These are phyloP conservation scores for Troilus luridus DNA, from an alignment of 2,888 invertebrate species.

Conservation along the genomic window DNA sequence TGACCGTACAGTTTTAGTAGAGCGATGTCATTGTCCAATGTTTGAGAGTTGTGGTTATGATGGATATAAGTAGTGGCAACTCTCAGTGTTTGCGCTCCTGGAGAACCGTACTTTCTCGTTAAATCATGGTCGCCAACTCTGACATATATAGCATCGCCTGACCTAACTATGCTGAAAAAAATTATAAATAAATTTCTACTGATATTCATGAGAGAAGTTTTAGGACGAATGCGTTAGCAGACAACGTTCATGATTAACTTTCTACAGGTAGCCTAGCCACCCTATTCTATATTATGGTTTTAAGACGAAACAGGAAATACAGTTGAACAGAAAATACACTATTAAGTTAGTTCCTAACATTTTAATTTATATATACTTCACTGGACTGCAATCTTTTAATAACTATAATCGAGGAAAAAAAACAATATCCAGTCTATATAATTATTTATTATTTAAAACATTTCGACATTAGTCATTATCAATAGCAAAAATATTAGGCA, in stretches of 20 bases:
- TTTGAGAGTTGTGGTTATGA: slow-evolving; percentile 95
- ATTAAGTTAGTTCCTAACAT: no score
- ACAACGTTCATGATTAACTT: neutral
- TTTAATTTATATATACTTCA: no score
- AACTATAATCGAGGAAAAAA: no score
- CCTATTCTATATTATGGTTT: neutral
- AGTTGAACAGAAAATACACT: no score
- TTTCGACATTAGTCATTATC: no score
- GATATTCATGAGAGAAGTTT: neutral
- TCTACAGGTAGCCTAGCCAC: neutral
- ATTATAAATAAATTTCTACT: slow-evolving; percentile 1
- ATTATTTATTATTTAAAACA: no score
- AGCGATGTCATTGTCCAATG: slow-evolving; percentile 94
- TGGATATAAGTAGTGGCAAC: slow-evolving; percentile 96
- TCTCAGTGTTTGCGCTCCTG: slow-evolving; percentile 90
- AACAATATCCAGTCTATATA: no score
- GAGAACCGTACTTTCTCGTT: slow-evolving; percentile 90
- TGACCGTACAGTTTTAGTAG: slow-evolving; percentile 90
- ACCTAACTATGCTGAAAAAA: slow-evolving; percentile 84
- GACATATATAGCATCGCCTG: slow-evolving; percentile 93
- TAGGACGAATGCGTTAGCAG: neutral
- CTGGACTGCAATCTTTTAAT: no score
- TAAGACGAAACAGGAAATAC: neutral
- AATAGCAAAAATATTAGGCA: no score
- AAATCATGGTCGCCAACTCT: slow-evolving; percentile 93